Conservation (phyloP, 1,140 invertebrate genomes). For the Archegozetes longisetosus region DNA sequence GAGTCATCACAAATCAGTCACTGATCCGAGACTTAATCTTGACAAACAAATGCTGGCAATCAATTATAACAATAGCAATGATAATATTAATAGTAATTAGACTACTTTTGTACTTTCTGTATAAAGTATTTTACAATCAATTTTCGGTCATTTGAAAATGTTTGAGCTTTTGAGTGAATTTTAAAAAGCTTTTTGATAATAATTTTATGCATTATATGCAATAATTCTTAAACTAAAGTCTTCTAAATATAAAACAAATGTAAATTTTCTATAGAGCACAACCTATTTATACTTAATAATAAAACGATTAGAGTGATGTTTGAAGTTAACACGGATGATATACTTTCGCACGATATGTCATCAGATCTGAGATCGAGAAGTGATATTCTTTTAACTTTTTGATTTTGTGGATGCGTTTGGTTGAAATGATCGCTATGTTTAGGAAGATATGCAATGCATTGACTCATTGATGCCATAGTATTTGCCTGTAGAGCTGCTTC, state of each 20-base stretch:
- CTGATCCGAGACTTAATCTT: conserved; percentile 15
- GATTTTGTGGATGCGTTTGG: neutral
- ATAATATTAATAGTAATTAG: neutral
- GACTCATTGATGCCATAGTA: neutral
- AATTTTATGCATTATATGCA: no score
- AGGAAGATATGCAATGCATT: neutral
- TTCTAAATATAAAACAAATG: neutral
- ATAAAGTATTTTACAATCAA: no score
- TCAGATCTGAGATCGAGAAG: neutral
- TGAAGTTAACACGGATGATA: neutral
- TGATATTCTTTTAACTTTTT: neutral
- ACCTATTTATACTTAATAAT: neutral
- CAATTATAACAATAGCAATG: conserved; percentile 5
- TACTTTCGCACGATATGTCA: neutral
- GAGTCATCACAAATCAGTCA: conserved; percentile 38
- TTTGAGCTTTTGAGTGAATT: neutral
- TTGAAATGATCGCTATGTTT: neutral
- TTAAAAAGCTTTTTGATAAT: no score
- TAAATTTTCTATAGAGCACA: neutral
- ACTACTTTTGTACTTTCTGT: no score
- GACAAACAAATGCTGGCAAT: conserved; percentile 6
- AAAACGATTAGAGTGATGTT: neutral
- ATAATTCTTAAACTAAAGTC: no score
- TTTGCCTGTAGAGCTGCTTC: conserved; percentile 11
- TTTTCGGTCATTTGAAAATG: no score